Evolutionary conservation across 30 jellyfish, hydroid and myxozoan genomes (phyloP).

Genomic region (Turritopsis dohrnii): DNA sequence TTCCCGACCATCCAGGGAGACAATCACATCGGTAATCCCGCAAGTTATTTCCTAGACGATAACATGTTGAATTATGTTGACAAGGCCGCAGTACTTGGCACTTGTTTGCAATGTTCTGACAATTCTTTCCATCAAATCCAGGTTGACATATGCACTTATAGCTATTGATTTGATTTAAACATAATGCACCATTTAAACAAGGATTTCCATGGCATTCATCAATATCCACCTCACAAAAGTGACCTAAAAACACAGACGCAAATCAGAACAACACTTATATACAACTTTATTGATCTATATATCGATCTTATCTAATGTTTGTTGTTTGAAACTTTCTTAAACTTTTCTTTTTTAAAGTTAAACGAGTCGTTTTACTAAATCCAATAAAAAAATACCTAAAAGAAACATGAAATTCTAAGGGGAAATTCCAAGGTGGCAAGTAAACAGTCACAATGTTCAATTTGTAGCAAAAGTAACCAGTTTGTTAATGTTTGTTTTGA

Average conservation of each 20-base stretch:
- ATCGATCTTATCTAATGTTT: not conserved
- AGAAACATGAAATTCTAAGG: not conserved
- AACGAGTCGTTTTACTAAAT: too few relatives aligned
- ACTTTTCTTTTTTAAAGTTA: not conserved
- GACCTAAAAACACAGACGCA: slow-evolving; percentile 19
- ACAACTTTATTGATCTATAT: not conserved
- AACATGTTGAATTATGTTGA: slow-evolving; percentile 45
- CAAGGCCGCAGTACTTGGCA: slow-evolving; percentile 56
- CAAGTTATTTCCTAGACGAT: slow-evolving; percentile 24
- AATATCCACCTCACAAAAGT: slow-evolving; percentile 48
- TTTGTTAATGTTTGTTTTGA: too few relatives aligned
- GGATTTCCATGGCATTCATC: slow-evolving; percentile 57
- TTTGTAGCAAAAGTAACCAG: too few relatives aligned
- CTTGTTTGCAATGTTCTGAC: slow-evolving; percentile 59
- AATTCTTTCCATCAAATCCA: slow-evolving; percentile 53
- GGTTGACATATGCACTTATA: slow-evolving; percentile 46
- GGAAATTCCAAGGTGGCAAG: not conserved
- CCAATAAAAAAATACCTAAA: not conserved
- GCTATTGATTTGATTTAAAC: slow-evolving; percentile 42
- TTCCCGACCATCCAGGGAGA: slow-evolving; percentile 64
- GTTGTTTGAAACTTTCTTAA: too few relatives aligned
- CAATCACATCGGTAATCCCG: slow-evolving; percentile 48
- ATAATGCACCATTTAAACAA: slow-evolving; percentile 53
- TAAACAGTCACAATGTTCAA: too few relatives aligned
- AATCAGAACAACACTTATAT: not conserved